A percentile compares a stretch with the other conserved stretches of the same genome.
These are phyloP conservation scores for Tubiluchus corallicola DNA, from an alignment of 2,888 invertebrate genomes.

Conservation along the genomic window DNA sequence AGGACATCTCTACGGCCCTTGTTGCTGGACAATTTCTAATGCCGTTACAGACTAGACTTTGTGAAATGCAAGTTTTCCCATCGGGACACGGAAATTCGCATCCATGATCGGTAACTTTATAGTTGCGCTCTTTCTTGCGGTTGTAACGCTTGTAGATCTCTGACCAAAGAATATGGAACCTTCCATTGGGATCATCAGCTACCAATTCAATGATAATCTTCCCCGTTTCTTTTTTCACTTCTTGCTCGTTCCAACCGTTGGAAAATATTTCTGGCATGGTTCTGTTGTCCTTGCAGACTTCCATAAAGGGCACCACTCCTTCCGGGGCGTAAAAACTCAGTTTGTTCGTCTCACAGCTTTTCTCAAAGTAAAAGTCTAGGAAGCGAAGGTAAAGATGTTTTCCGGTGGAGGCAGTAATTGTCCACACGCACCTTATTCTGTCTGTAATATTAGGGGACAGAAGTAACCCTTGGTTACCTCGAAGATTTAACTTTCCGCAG, in stretches of 20 bases:
- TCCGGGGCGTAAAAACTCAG: slow-evolving; percentile 9
- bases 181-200: slow-evolving; percentile 4
- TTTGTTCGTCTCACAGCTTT: slow-evolving; percentile 8
- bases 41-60: slow-evolving; percentile 12
- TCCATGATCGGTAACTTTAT: not conserved
- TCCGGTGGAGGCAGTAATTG: slow-evolving; percentile 5
- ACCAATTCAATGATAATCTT: slow-evolving; percentile 9
- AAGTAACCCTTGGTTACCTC: slow-evolving; percentile 10
- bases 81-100: slow-evolving; percentile 12
- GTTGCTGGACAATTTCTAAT: slow-evolving; percentile 12
- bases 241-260: slow-evolving; percentile 4
- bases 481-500: slow-evolving; percentile 10
- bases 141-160: slow-evolving; percentile 6
- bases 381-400: slow-evolving; percentile 11
- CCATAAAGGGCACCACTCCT: slow-evolving; percentile 6
- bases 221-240: not conserved
- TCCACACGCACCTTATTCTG: slow-evolving; percentile 12
- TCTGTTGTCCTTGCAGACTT: slow-evolving; percentile 9
- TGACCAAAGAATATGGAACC: slow-evolving; percentile 12
- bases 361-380: slow-evolving; percentile 7
- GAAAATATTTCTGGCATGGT: slow-evolving; percentile 2
- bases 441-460: slow-evolving; percentile 8
- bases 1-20: no score
- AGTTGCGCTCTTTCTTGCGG: not conserved
- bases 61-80: slow-evolving; percentile 10